Evolutionary conservation across 2,797 vertebrate genomes (phyloP), one percentile per base, ranked within the genome.

Genomic region (Crypturellus tataupa): DNA sequence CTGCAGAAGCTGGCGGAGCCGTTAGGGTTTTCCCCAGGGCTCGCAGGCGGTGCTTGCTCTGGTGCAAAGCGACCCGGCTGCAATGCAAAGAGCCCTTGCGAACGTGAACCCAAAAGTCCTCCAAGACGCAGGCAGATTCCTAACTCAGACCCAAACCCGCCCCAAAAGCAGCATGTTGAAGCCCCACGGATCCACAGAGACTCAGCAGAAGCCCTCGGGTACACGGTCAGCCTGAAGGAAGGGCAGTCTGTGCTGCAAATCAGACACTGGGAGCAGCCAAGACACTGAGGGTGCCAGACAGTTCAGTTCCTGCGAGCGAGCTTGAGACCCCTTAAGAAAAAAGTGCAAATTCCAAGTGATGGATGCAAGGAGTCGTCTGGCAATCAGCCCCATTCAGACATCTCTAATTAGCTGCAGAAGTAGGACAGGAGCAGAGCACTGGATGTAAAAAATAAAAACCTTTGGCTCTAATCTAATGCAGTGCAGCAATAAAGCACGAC

Each of bases 21-120:
- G 60, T 6, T 10, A 17, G 0, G 51, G 2, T 3, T 46, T 79
- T 64, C 14, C 39, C 70, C 0, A 1, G 9, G 62, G 53, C 59
- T 20, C 8, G 23, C 13, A 51, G 56, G 49, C 13, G 7, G 39
- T 3, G 42, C 65, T 24, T 2, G 1, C 33, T 7, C 60, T 51
- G 60, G 49, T 5, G 11, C 0, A 9, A 75, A n/a, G 29, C 9
- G 17, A n/a, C 53, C 53, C 9, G 3, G 53, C 8, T 55, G 53
- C 53, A 51, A 14, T 25, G 24, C 49, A 25, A 25, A 23, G 29
- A 31, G 53, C 17, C 53, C 53, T 31, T 4, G 10, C 53, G n/a
- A 10, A 31, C 29, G 17, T 7, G 29, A 55, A 31, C 63, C 63
- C 46, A 75, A 70, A 4, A 85, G 53, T 64, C 62, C 71, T 29